Base-by-base conservation (phyloP, 2,888 invertebrate genomes). In the Acleris sparsana region DNA sequence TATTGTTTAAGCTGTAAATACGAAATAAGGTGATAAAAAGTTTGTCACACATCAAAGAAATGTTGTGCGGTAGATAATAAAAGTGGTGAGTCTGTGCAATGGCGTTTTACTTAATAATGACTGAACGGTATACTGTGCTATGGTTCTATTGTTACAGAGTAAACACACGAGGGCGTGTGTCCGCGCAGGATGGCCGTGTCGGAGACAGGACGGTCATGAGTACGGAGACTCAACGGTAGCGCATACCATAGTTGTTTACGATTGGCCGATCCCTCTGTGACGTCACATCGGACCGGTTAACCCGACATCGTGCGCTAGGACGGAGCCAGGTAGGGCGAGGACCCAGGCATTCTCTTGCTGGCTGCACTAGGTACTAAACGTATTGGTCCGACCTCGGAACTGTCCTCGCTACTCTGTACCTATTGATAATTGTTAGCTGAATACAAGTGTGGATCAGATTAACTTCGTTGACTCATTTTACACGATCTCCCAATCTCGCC, bases 401-500 rank as follows among this genome's bases (percentile, higher is more conserved):
- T 48, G 48, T 48, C 48, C 18, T 18, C 48, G 48, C 48, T 48
- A 5, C 48, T 18, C 7, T 48, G 43, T 43, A 43, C 43, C 7
- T 43, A 43, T 6, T 43, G 43, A 43, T 22, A 43, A 43, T 1
- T 43, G 43, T 43, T 43, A 9, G 43, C 43, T 0, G 43, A 43
- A 13, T 43, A 43, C 13, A 43, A 43, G 43, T 22, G 22, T 22
- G 22, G 1, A 48, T n/a, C 18, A 1, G n/a, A 48, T 17, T 17
- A n/a, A 18, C 18, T 48, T 18, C 17, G 48, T 48, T 48, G 17
- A 18, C 48, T 48, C n/a, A 48, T 48, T n/a, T n/a, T 48, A 48
- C 48, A n/a, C 48, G 48, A 48, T 48, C 48, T 48, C 48, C 48
- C n/a, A n/a, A 48, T 7, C 48, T 48, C 48, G 48, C 48, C 48